Percentiles rank a stretch among this genome's conserved stretches.
Evolutionary conservation across 2,113 vertebrate genomes (phyloP).

Genomic region (Chaetodon auriga): DNA sequence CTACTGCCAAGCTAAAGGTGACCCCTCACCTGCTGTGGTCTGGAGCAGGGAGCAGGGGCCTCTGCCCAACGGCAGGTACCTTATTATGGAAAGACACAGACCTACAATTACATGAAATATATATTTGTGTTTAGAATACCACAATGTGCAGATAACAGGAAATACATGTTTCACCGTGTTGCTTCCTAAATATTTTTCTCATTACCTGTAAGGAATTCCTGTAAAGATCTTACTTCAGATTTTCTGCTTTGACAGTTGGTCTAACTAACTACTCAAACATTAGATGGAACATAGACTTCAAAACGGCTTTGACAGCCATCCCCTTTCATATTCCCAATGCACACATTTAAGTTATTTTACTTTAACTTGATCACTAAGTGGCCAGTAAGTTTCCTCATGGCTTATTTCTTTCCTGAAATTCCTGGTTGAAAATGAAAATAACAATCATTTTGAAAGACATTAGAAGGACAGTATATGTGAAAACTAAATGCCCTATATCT

Average conservation of each 20-base stretch:
- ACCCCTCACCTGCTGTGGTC: slow-evolving; percentile 82
- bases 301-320: neutral
- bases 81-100: neutral
- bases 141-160: neutral
- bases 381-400: neutral
- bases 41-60: slow-evolving; percentile 89
- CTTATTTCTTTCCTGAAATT: neutral
- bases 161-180: neutral
- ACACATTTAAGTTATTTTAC: neutral
- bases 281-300: neutral
- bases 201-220: neutral
- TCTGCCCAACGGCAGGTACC: slow-evolving; percentile 89
- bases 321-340: neutral
- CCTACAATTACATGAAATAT: neutral
- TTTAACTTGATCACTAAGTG: neutral
- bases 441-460: neutral
- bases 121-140: neutral
- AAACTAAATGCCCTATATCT: neutral
- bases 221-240: neutral
- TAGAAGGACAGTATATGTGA: neutral
- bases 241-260: neutral
- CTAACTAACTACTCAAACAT: neutral
- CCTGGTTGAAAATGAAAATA: slow-evolving; percentile 5
- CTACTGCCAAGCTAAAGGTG: slow-evolving; percentile 84
- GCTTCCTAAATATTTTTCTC: neutral